Conservation (phyloP, 2,888 invertebrate genomes). For the Cheilosia soror region DNA sequence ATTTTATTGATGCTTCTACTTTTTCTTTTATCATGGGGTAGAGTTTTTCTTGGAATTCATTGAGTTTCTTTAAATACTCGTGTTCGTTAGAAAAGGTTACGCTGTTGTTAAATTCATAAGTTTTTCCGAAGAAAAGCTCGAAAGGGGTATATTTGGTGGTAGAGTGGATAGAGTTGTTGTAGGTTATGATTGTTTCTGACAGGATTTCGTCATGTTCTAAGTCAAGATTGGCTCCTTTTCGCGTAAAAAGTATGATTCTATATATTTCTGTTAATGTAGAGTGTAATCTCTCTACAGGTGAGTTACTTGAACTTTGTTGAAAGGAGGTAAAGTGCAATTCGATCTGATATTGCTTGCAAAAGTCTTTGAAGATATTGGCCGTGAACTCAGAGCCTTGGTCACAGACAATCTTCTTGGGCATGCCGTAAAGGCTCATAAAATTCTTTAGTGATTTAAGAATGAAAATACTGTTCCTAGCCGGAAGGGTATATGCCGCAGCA, state of each 20-base stretch:
- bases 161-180: no score
- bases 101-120: conserved; percentile 36
- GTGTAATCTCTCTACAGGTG: no score
- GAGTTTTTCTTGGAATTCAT: conserved; percentile 52
- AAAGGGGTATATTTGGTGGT: conserved; percentile 43
- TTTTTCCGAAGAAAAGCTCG: conserved; percentile 39
- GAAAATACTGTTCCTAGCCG: conserved; percentile 30
- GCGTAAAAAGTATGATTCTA: no score
- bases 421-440: conserved; percentile 51
- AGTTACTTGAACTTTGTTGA: conserved; percentile 47
- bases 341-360: conserved; percentile 34
- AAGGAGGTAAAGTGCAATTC: conserved; percentile 41
- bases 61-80: conserved; percentile 33
- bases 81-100: conserved; percentile 15
- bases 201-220: no score
- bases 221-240: no score
- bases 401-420: conserved; percentile 33
- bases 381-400: conserved; percentile 50
- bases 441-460: conserved; percentile 37
- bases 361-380: conserved; percentile 53
- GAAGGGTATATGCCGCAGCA: conserved; percentile 17
- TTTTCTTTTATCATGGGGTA: conserved; percentile 40
- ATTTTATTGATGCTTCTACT: neutral
- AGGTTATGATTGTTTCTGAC: no score
- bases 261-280: no score